These are phyloP conservation scores for Cygnus olor DNA, from an alignment of 2,797 vertebrate species.

Conservation along the genomic window DNA sequence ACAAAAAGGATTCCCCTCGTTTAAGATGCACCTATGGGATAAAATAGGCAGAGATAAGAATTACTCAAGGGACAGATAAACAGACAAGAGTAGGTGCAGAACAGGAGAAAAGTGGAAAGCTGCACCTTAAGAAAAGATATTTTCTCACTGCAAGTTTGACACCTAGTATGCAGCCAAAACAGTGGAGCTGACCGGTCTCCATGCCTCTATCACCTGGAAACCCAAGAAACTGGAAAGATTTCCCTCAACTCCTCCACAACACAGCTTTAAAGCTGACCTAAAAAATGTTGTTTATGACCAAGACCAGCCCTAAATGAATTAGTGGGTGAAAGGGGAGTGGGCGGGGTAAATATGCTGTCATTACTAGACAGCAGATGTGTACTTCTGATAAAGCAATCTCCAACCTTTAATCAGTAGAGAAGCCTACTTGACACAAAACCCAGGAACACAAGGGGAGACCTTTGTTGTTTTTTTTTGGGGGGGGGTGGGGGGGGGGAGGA, in stretches of 20 bases:
- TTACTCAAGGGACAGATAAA: not conserved
- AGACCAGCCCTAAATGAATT: not conserved
- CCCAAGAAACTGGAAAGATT: not conserved
- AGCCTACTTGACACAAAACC: not conserved
- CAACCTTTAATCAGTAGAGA: not conserved
- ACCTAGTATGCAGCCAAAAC: not conserved
- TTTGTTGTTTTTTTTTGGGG: not conserved
- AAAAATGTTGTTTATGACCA: rapidly evolving
- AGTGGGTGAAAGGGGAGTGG: not conserved
- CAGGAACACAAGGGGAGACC: not conserved
- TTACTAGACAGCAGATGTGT: not conserved
- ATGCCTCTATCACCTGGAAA: not conserved
- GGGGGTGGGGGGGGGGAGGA: no score
- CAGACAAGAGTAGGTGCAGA: rapidly evolving
- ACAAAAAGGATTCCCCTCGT: not conserved
- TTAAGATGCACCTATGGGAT: not conserved
- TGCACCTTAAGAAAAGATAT: not conserved
- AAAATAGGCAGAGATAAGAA: not conserved
- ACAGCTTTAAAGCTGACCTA: rapidly evolving
- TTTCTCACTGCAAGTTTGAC: not conserved
- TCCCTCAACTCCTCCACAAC: not conserved
- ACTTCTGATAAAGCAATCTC: not conserved
- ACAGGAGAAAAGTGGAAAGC: not conserved
- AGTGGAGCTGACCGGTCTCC: not conserved
- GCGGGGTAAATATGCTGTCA: not conserved